Evolutionary conservation across 1,140 invertebrate genomes (phyloP), one percentile per base, ranked within the genome.

Genomic region (Drosophila sucinea): DNA sequence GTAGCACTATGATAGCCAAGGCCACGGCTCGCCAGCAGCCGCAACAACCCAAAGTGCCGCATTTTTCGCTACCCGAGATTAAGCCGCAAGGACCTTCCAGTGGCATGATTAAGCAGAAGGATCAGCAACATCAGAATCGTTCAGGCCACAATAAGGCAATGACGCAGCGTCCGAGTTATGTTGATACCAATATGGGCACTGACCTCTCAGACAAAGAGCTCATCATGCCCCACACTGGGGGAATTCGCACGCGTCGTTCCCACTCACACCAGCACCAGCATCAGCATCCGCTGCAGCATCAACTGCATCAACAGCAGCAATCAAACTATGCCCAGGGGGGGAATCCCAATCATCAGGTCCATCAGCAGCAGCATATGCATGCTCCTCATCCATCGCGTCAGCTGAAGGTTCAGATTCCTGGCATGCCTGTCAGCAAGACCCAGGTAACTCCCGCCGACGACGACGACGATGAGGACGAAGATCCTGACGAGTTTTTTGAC

Each of bases 401-500:
- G 17, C 60, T 71, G 47, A 68, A 73, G 33, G 60, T 47, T 67
- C 55, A 67, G 23, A 58, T 54, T 6, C 47, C 56, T 32, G 63
- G 64, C 2, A 44, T 40, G 6, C 60, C 56, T 11, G 4, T 57
- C 11, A 57, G n/a, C 60, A 71, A 67, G 41, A 11, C 27, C 29
- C 75, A 63, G 25, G 63, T 68, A 76, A 66, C 67, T 60, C 56
- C 63, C 25, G 74, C 67, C 7, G 38, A 69, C 30, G 79, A 78
- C 4, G 81, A 82, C 33, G 90, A 90, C 11, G 89, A 84, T 4
- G 91, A 90, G 73, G 90, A 91, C 29, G 90, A 90, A 11, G 90
- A 85, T 71, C 87, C 90, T 8, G 90, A 91, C 29, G 90, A 91
- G 72, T 91, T 91, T 41, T 91, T 91, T 60, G 74, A 90, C 32